These are phyloP conservation scores for Orchestes rusci DNA, from an alignment of 2,888 invertebrate species.

Conservation along the genomic window DNA sequence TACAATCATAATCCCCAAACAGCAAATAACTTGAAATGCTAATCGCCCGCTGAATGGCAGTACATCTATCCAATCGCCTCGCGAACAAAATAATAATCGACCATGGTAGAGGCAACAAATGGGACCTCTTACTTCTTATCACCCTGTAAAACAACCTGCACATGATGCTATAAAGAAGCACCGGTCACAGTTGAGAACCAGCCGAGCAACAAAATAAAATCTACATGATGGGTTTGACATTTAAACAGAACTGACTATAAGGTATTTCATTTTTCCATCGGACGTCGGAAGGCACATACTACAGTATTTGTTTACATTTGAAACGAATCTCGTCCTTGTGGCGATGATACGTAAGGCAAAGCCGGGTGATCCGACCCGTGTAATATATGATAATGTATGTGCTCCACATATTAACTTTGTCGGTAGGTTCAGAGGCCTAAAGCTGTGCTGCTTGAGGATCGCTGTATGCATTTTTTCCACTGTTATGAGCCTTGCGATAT, in stretches of 20 bases:
- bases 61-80: background rate
- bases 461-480: background rate
- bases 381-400: conserved; percentile 44
- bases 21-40: conserved; percentile 4
- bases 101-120: too few species aligned
- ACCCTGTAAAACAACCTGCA: conserved; percentile 19
- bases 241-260: conserved; percentile 32
- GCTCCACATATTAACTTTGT: conserved; percentile 44
- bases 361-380: conserved; percentile 29
- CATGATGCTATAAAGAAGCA: conserved; percentile 16
- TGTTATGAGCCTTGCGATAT: too few species aligned
- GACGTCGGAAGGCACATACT: conserved; percentile 13
- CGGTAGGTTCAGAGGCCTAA: conserved; percentile 38
- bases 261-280: conserved; percentile 31
- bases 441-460: background rate
- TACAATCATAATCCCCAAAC: too few species aligned
- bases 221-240: conserved; percentile 40
- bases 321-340: conserved; percentile 29
- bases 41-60: too few species aligned
- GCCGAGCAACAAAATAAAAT: conserved; percentile 37
- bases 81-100: background rate
- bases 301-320: conserved; percentile 31
- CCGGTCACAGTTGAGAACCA: conserved; percentile 27
- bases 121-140: conserved; percentile 10
- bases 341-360: conserved; percentile 28